Conservation (phyloP, 2,888 invertebrate genomes). For the Nasonovia ribisnigri region DNA sequence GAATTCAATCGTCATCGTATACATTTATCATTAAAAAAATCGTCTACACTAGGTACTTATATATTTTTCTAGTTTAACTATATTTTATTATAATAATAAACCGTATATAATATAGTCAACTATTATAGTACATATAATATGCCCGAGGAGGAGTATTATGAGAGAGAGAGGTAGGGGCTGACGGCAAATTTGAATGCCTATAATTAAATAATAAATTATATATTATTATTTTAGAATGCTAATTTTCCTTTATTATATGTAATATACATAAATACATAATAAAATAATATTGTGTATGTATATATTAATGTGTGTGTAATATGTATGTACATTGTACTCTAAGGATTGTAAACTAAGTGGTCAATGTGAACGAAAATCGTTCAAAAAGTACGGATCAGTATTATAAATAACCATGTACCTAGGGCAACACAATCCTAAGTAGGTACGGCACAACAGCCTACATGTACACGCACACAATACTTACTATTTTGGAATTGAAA, state of each 20-base stretch:
- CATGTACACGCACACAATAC: neutral
- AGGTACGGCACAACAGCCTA: neutral
- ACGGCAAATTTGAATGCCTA: neutral
- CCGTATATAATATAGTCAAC: neutral
- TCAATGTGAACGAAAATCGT: neutral
- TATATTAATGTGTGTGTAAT: no score
- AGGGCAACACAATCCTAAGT: neutral
- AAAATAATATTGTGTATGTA: neutral
- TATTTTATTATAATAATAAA: neutral
- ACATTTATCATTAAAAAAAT: neutral
- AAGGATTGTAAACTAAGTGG: neutral
- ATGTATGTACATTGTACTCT: neutral
- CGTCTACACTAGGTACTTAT: neutral
- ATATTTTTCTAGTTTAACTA: neutral
- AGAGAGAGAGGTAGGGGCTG: neutral
- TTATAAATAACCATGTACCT: neutral
- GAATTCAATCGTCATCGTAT: neutral
- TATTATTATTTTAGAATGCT: slow-evolving; percentile 2
- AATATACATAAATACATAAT: neutral
- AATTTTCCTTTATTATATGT: neutral
- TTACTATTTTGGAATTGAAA: neutral
- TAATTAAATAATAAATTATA: slow-evolving; percentile 10
- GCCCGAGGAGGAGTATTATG: neutral
- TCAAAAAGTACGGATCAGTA: neutral
- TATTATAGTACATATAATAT: neutral